These are phyloP conservation scores for Scophthalmus maximus DNA, from an alignment of 2,113 vertebrate species.

Conservation along the genomic window DNA sequence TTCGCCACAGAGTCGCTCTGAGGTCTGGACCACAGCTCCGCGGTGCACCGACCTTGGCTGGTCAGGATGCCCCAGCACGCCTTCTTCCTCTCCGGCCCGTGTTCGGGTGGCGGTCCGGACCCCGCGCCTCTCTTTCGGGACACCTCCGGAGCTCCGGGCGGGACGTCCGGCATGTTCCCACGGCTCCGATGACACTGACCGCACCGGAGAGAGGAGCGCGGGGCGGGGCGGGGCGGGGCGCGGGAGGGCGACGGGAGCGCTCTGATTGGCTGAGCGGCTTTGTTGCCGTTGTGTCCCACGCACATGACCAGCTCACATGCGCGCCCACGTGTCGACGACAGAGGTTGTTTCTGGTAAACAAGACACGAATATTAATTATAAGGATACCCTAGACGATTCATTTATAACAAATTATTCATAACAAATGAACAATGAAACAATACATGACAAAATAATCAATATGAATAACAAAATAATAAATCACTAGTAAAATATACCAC, in stretches of 20 bases:
- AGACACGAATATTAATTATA: no score
- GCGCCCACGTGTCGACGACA: conserved; percentile 41
- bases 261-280: conserved; percentile 74
- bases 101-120: conserved; percentile 65
- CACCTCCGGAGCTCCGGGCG: conserved; percentile 43
- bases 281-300: conserved; percentile 47
- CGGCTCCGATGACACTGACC: conserved; percentile 20
- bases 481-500: no score
- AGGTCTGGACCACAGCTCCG: neutral
- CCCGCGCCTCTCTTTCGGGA: conserved; percentile 66
- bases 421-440: no score
- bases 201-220: conserved; percentile 35
- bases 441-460: no score
- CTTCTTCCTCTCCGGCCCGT: conserved; percentile 83
- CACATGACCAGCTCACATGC: conserved; percentile 56
- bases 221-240: neutral
- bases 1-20: neutral
- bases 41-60: conserved; percentile 90
- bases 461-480: no score
- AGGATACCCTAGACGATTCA: no score
- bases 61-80: conserved; percentile 93
- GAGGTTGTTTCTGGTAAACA: conserved; percentile 39
- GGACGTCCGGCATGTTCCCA: conserved; percentile 80
- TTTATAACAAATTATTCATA: no score
- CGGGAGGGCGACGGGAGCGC: conserved; percentile 10